phyloP scores from a whole-genome alignment of 2,797 vertebrate genomes.

The Gymnocypris eckloni region DNA sequence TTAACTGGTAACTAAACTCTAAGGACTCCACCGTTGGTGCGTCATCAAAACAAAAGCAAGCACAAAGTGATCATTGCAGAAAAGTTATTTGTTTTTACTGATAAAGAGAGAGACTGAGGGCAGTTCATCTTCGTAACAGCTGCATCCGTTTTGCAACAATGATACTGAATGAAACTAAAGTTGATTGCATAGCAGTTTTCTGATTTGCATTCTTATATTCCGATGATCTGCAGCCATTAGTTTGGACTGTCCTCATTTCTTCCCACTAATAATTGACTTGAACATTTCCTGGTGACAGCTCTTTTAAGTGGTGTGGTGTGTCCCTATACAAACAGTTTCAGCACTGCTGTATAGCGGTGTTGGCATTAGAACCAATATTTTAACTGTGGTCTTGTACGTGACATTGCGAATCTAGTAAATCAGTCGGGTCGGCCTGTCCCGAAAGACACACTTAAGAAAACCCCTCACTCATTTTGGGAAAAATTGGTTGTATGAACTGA shows the following conservation, averaged over 20 bases:
- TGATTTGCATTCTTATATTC: neutral
- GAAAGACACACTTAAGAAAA: neutral
- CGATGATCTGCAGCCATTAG: constrained; percentile 36
- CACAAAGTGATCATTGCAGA: constrained; percentile 21
- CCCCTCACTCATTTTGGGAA: neutral
- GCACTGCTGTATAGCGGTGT: constrained; percentile 69
- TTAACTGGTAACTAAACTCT: constrained; percentile 19
- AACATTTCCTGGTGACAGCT: constrained; percentile 76
- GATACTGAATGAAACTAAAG: constrained; percentile 10
- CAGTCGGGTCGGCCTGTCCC: neutral
- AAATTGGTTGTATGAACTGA: neutral
- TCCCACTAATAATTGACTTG: constrained; percentile 76
- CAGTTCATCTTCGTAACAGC: constrained; percentile 18
- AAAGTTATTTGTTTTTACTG: constrained; percentile 29
- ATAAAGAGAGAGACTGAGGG: constrained; percentile 25
- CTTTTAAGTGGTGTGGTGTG: constrained; percentile 74
- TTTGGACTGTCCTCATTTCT: constrained; percentile 59
- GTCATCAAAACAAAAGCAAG: constrained; percentile 31
- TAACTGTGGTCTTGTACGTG: constrained; percentile 7
- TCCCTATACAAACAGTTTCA: constrained; percentile 76
- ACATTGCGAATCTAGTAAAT: constrained; percentile 37
- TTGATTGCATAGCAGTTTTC: neutral
- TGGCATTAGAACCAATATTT: constrained; percentile 67
- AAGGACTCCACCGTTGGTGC: neutral
- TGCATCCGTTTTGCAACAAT: constrained; percentile 15